phyloP scores from a whole-genome alignment of 1,140 invertebrate genomes.

The Phortica variegata region DNA sequence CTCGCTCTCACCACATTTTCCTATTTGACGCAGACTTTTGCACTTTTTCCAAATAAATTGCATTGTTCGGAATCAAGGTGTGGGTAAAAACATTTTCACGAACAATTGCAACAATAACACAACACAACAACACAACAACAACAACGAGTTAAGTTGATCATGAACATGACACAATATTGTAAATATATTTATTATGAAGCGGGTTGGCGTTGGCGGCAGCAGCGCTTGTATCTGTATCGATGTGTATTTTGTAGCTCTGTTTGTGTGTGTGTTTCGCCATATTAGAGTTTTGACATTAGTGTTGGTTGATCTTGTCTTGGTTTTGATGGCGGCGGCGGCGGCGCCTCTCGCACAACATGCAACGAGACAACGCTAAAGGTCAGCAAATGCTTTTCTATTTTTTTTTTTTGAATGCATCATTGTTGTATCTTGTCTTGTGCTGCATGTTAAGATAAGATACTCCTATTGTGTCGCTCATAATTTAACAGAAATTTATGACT shows the following conservation, averaged over 20 bases:
- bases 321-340: background rate
- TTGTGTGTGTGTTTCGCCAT: background rate
- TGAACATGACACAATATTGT: constrained; percentile 55
- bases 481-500: constrained; percentile 54
- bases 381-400: too few relatives aligned
- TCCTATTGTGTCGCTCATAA: constrained; percentile 42
- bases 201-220: constrained; percentile 4
- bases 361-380: too few relatives aligned
- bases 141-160: constrained; percentile 28
- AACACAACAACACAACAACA: constrained; percentile 8
- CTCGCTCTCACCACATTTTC: constrained; percentile 15
- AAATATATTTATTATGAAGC: constrained; percentile 44
- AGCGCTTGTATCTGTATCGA: background rate
- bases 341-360: background rate
- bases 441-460: too few relatives aligned
- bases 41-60: constrained; percentile 42
- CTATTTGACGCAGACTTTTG: too few relatives aligned
- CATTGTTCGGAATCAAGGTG: constrained; percentile 26
- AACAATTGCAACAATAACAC: background rate
- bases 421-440: constrained; percentile 24
- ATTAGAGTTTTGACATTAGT: background rate
- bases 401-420: constrained; percentile 40
- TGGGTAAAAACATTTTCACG: constrained; percentile 28
- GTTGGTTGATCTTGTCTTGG: background rate
- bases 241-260: constrained; percentile 12